Percentiles rank a stretch among this genome's conserved stretches.
Evolutionary conservation across 2,113 vertebrate genomes (phyloP).

Genomic region (Ailuropoda melanoleuca): DNA sequence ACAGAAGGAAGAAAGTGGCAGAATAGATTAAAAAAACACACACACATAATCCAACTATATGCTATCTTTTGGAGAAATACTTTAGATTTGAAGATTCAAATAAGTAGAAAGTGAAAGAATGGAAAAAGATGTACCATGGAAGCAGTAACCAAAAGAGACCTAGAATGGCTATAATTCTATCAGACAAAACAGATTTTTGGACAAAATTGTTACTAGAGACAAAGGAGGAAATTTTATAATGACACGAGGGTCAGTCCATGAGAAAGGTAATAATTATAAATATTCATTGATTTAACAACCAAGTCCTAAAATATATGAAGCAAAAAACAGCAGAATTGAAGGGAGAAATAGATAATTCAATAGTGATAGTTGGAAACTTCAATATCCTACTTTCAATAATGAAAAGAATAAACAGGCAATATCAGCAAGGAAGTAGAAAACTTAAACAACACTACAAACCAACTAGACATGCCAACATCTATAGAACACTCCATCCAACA

Average conservation of each 20-base stretch:
- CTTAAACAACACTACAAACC: not conserved
- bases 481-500: not conserved
- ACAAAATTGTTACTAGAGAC: not conserved
- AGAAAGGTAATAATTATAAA: not conserved
- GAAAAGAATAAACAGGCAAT: not conserved
- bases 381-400: not conserved
- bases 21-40: not conserved
- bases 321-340: not conserved
- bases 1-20: not conserved
- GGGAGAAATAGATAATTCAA: not conserved
- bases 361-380: not conserved
- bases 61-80: not conserved
- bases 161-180: not conserved
- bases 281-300: not conserved
- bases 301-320: not conserved
- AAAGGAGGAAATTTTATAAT: not conserved
- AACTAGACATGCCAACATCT: not conserved
- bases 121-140: not conserved
- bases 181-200: not conserved
- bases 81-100: not conserved
- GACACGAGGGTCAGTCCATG: not conserved
- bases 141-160: not conserved
- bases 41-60: not conserved
- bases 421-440: not conserved
- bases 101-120: not conserved